Conservation (phyloP, 2,797 vertebrate genomes). For the Tiaroga cobitis region DNA sequence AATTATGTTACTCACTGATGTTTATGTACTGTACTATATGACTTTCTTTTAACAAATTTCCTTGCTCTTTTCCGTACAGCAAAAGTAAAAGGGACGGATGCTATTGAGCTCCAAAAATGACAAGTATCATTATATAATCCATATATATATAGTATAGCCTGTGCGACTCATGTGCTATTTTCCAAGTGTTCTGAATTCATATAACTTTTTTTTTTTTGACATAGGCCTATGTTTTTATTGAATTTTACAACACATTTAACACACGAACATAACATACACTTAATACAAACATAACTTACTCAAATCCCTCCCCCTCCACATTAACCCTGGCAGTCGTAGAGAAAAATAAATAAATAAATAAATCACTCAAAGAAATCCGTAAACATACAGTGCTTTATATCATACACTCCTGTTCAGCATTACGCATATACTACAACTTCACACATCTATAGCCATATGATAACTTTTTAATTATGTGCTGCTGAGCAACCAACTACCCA, state of each 20-base stretch:
- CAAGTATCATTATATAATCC: neutral
- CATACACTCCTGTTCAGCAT: too few relatives aligned
- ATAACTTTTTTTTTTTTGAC: too few relatives aligned
- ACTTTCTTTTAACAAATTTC: neutral
- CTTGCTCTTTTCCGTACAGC: neutral
- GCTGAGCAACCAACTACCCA: neutral
- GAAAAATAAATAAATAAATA: too few relatives aligned
- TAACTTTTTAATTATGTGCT: neutral
- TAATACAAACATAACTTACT: too few relatives aligned
- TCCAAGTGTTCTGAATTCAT: neutral
- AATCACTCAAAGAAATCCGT: too few relatives aligned
- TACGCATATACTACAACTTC: too few relatives aligned
- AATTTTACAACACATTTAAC: too few relatives aligned
- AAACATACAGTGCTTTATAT: too few relatives aligned
- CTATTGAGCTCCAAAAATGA: neutral
- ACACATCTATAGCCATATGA: neutral
- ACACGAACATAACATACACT: too few relatives aligned
- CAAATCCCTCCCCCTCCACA: too few relatives aligned
- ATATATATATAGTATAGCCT: neutral
- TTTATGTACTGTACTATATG: neutral
- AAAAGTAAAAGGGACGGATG: neutral
- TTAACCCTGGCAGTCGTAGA: too few relatives aligned
- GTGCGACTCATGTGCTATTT: neutral
- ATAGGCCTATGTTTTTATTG: too few relatives aligned
- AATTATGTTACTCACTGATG: neutral